Percentiles rank a stretch among this genome's conserved stretches.
These are phyloP conservation scores for Drosophila neonasuta DNA, from an alignment of 2,888 invertebrate genomes.

Conservation along the genomic window DNA sequence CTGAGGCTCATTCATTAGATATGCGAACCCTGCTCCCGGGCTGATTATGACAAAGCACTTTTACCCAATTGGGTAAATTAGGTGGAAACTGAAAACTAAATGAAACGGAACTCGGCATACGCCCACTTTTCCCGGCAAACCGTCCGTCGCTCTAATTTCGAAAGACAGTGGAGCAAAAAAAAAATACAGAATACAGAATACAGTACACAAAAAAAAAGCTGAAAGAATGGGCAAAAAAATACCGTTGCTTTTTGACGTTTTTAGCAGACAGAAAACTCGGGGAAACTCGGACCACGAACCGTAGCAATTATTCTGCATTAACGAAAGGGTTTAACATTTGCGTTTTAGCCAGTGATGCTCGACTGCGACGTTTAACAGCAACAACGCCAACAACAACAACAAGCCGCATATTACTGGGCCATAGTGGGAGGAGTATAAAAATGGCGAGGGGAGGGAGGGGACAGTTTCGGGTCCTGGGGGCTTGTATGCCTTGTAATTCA, in stretches of 20 bases:
- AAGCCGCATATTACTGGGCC: conserved; percentile 70
- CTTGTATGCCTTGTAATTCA: conserved; percentile 74
- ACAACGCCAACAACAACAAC: conserved; percentile 53
- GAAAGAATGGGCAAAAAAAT: conserved; percentile 25
- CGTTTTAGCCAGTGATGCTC: conserved; percentile 67
- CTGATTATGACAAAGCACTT: conserved; percentile 81
- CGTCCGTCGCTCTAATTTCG: conserved; percentile 68
- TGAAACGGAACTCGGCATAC: conserved; percentile 73
- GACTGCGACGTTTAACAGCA: conserved; percentile 46
- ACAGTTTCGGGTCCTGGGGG: conserved; percentile 56
- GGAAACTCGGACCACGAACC: conserved; percentile 61
- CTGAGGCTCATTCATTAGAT: conserved; percentile 65
- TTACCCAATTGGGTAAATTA: conserved; percentile 80
- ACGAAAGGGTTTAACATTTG: conserved; percentile 79
- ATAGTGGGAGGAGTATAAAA: not conserved
- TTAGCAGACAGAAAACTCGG: conserved; percentile 32
- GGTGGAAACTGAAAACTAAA: conserved; percentile 79
- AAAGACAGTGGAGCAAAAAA: conserved; percentile 36
- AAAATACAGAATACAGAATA: conserved; percentile 1
- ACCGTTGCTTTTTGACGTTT: conserved; percentile 51
- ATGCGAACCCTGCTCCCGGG: conserved; percentile 77
- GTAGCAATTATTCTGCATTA: conserved; percentile 78
- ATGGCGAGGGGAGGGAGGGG: not conserved
- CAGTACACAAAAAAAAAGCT: not conserved
- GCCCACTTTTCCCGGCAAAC: conserved; percentile 57